Percentiles rank a stretch among this genome's conserved stretches.
Conservation (phyloP, 23 tunicate genomes). For the Trididemnum nubilum region DNA sequence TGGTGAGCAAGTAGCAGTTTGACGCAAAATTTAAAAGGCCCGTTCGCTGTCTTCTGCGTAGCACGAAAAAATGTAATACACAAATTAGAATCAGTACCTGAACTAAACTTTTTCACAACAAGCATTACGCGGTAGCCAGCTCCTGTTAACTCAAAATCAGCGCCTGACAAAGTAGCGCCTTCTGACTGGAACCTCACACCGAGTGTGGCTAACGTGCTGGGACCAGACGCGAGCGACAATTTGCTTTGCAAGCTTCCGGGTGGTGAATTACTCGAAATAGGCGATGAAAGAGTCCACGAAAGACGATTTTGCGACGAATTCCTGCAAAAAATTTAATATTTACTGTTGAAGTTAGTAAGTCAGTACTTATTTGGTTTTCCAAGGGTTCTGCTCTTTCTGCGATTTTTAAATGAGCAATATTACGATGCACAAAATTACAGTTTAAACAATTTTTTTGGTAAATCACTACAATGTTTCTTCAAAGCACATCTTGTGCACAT, state of each 20-base stretch:
- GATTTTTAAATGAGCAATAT: too few species aligned
- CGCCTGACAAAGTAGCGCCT: conserved; percentile 69
- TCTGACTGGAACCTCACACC: conserved; percentile 76
- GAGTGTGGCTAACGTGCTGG: conserved; percentile 45
- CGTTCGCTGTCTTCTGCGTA: too few species aligned
- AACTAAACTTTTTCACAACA: conserved; percentile 48
- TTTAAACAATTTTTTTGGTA: too few species aligned
- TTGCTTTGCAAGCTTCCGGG: conserved; percentile 43
- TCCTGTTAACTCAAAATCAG: conserved; percentile 70
- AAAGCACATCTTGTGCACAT: too few species aligned
- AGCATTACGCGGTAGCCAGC: conserved; percentile 72
- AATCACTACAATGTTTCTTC: too few species aligned
- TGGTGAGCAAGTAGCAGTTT: too few species aligned
- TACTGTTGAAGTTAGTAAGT: too few species aligned
- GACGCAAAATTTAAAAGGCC: too few species aligned
- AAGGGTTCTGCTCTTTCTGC: too few species aligned
- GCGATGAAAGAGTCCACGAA: conserved; percentile 51
- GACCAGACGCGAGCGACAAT: conserved; percentile 50
- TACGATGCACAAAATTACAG: too few species aligned
- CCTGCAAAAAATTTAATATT: too few species aligned
- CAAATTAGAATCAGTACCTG: not conserved
- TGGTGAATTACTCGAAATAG: conserved; percentile 25
- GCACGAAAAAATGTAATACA: not conserved
- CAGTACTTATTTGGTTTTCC: too few species aligned
- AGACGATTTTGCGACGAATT: conserved; percentile 65